These are phyloP conservation scores for Clupea harengus DNA, from an alignment of 2,113 vertebrate species.

Conservation along the genomic window DNA sequence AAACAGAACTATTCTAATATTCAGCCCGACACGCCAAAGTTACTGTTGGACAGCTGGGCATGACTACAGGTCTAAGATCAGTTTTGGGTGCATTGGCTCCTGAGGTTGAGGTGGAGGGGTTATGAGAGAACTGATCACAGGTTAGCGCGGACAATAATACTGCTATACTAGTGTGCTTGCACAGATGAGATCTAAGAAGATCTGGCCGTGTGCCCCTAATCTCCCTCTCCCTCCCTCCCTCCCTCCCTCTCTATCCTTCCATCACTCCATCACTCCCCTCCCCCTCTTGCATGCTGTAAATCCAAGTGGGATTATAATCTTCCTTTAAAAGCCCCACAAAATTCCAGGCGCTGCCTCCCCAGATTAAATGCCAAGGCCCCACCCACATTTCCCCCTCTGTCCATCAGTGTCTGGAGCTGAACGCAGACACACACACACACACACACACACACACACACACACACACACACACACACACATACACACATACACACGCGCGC, in stretches of 20 bases:
- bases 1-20: no score
- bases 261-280: conserved; percentile 2
- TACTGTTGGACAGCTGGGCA: no score
- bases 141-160: neutral
- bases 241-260: conserved; percentile 33
- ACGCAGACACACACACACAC: neutral
- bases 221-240: conserved; percentile 25
- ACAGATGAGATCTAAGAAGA: conserved; percentile 45
- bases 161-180: conserved; percentile 9
- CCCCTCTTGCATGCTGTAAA: conserved; percentile 34
- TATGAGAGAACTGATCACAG: neutral
- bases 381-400: neutral
- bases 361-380: conserved; percentile 18
- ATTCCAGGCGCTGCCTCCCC: conserved; percentile 36
- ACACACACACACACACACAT: neutral
- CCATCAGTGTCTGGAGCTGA: neutral
- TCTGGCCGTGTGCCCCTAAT: conserved; percentile 36
- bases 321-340: conserved; percentile 53
- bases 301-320: conserved; percentile 65
- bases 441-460: neutral
- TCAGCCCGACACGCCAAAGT: no score
- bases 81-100: neutral
- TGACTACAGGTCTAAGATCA: neutral
- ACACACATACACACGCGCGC: neutral
- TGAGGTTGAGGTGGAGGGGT: neutral